phyloP scores from a whole-genome alignment of 2,113 vertebrate species.

The crab-eating macaque (Macaca fascicularis) region DNA sequence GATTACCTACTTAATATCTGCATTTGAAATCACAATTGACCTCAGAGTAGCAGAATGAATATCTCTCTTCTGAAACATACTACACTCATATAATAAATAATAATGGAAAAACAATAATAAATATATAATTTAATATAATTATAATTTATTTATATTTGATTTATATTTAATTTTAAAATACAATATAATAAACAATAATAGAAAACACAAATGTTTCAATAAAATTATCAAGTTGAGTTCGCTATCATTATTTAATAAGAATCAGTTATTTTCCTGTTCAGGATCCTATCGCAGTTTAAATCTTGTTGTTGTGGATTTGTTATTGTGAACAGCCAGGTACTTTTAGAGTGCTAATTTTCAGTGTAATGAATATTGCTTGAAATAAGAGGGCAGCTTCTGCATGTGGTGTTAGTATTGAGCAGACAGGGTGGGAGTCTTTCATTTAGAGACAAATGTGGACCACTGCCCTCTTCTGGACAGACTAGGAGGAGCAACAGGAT shows the following conservation, averaged over 20 bases:
- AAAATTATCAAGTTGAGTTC: conserved; percentile 1
- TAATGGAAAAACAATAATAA: too few relatives aligned
- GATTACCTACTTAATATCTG: conserved; percentile 26
- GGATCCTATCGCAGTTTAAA: background rate
- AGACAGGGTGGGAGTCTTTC: background rate
- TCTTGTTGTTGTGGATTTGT: background rate
- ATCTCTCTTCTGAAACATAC: background rate
- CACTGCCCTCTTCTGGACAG: conserved; percentile 23
- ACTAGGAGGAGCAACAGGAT: background rate
- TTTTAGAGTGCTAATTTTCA: background rate
- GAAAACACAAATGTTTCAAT: conserved; percentile 2
- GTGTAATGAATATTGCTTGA: background rate
- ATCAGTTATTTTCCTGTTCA: background rate
- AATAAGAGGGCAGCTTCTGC: background rate
- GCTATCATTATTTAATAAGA: background rate
- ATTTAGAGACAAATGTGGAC: background rate
- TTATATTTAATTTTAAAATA: too few relatives aligned
- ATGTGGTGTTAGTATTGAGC: background rate
- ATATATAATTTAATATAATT: too few relatives aligned
- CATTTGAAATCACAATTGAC: background rate
- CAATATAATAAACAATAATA: background rate
- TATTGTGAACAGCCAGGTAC: background rate
- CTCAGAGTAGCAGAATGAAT: background rate
- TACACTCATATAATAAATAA: background rate
- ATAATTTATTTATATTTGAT: too few relatives aligned